A percentile compares a stretch with the other conserved stretches of the same genome.
phyloP scores from a whole-genome alignment of 2,797 vertebrate genomes.

The Poecilia wingei region DNA sequence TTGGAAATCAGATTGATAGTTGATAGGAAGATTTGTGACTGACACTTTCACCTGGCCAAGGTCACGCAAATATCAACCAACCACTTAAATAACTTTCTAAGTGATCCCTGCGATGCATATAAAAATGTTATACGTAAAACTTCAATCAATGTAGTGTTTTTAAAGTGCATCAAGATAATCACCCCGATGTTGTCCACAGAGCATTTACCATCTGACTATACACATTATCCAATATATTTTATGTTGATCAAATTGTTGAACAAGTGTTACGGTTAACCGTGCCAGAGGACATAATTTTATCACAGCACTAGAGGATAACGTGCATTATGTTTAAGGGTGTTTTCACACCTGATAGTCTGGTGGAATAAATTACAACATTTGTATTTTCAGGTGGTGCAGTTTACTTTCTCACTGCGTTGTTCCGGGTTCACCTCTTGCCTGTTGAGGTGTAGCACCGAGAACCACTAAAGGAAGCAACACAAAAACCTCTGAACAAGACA shows the following conservation, averaged over 20 bases:
- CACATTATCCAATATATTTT: background rate
- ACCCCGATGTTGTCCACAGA: background rate
- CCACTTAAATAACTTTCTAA: conserved; percentile 16
- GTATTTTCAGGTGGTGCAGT: too few relatives aligned
- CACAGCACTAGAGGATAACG: background rate
- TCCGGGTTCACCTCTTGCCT: too few relatives aligned
- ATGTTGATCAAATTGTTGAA: background rate
- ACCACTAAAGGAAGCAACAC: too few relatives aligned
- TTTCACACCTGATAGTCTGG: too few relatives aligned
- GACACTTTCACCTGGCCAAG: conserved; percentile 2
- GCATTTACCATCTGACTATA: background rate
- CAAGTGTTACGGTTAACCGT: background rate
- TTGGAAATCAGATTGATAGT: conserved; percentile 16
- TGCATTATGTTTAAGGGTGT: background rate
- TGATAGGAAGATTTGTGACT: background rate
- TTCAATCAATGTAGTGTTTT: background rate
- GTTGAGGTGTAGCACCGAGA: too few relatives aligned
- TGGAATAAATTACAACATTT: too few relatives aligned
- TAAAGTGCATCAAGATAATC: background rate
- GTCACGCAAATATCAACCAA: conserved; percentile 8
- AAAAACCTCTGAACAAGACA: too few relatives aligned
- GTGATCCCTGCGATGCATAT: background rate
- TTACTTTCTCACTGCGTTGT: too few relatives aligned
- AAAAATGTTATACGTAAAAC: background rate
- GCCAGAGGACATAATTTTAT: background rate